Evolutionary conservation across 2,113 vertebrate species (phyloP), one percentile per base, ranked within the genome.

Genomic region (Phrynocephalus versicolor): DNA sequence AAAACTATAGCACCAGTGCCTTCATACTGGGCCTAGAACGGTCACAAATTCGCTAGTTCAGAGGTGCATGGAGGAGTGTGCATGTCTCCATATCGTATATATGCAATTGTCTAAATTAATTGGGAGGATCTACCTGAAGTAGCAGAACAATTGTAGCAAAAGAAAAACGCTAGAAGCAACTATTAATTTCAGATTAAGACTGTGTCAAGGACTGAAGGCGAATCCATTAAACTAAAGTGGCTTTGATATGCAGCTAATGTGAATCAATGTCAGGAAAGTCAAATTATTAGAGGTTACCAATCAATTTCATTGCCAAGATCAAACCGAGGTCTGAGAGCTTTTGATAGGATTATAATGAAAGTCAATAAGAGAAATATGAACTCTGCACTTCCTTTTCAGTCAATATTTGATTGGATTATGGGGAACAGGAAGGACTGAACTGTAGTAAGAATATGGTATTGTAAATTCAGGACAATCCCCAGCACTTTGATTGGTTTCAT

Each of bases 151-250:
- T 89, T 81, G 84, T 35, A 88, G 69, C 86, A 90, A 92, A 88
- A 77, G 76, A 88, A 88, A 89, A 79, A 88, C 76, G 91, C 87
- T 88, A 35, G 87, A 91, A 89, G 90, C 84, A 91, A 82, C 89
- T 90, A 90, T 92, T 94, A 92, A 95, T 92, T 92, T 94, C 88
- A 91, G 77, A 90, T 90, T 90, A 90, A 91, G 87, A 90, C 85
- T 87, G 19, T 64, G 69, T 82, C 87, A 62, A 88, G 65, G 86
- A 89, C 85, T 79, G 85, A 85, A 85, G 9, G 81, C 73, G 94
- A 91, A 89, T 93, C 82, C 84, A 93, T 93, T 92, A 93, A 75
- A 92, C 12, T 83, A 41, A 80, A 81, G 85, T 91, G 83, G 76
- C 79, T 93, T 91, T 85, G 57, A 87, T 94, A 85, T 85, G 82